phyloP scores from a whole-genome alignment of 2,888 invertebrate species.

The Lepidocyrtoides sp. region DNA sequence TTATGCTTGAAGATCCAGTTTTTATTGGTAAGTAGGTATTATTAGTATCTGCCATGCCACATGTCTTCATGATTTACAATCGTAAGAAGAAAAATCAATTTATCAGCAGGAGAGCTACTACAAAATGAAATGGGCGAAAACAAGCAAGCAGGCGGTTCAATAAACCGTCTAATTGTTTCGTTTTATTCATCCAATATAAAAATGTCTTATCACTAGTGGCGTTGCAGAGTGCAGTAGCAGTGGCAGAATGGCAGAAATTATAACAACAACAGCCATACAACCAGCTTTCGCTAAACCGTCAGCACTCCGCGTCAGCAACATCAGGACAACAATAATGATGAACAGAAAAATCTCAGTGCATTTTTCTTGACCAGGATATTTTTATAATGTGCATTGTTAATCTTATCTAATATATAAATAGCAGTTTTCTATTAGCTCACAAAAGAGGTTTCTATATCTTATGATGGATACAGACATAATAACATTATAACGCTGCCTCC shows the following conservation, averaged over 20 bases:
- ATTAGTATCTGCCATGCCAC: conserved; percentile 39
- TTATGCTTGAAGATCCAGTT: conserved; percentile 49
- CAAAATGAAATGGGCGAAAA: conserved; percentile 36
- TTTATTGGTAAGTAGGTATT: conserved; percentile 44
- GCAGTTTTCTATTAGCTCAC: not conserved
- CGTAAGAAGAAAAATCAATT: conserved; percentile 35
- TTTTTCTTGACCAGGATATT: conserved; percentile 47
- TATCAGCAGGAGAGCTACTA: conserved; percentile 1
- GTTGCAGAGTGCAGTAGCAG: conserved; percentile 1
- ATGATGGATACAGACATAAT: not conserved
- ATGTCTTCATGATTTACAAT: conserved; percentile 52
- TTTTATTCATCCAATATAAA: conserved; percentile 16
- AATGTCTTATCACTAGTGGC: conserved; percentile 4
- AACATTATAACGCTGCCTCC: not conserved
- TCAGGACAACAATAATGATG: conserved; percentile 30
- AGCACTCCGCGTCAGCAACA: not conserved
- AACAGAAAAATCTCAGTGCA: conserved; percentile 39
- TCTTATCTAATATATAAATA: conserved; percentile 9
- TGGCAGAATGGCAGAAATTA: not conserved
- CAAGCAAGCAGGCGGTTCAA: conserved; percentile 53
- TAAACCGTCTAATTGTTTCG: conserved; percentile 59
- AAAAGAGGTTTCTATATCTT: not conserved
- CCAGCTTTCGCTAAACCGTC: not conserved
- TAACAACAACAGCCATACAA: not conserved
- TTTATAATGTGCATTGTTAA: conserved; percentile 18